These are phyloP conservation scores for Sebastes schlegelii DNA, from an alignment of 2,113 vertebrate species.

Conservation along the genomic window DNA sequence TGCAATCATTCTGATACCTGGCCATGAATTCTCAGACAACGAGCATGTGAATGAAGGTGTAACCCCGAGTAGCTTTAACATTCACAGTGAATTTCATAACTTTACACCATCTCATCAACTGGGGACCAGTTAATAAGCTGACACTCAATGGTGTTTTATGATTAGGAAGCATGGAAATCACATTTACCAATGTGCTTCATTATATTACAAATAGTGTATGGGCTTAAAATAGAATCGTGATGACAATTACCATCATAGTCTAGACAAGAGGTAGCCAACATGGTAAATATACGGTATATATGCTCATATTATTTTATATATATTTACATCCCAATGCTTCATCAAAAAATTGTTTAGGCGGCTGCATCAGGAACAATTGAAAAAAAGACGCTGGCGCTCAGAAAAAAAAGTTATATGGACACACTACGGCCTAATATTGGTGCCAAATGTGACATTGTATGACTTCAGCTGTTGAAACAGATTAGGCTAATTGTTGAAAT, in stretches of 20 bases:
- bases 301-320: too few relatives aligned
- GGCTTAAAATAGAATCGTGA: conserved; percentile 12
- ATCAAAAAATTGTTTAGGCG: too few relatives aligned
- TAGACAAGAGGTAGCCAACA: too few relatives aligned
- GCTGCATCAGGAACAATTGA: too few relatives aligned
- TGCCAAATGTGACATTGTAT: too few relatives aligned
- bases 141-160: conserved; percentile 30
- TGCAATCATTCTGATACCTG: neutral
- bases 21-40: neutral
- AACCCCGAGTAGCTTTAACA: conserved; percentile 5
- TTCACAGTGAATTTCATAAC: conserved; percentile 45
- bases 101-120: conserved; percentile 9
- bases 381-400: too few relatives aligned
- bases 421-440: too few relatives aligned
- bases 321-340: too few relatives aligned
- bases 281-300: too few relatives aligned
- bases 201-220: conserved; percentile 24
- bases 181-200: conserved; percentile 38
- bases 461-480: too few relatives aligned
- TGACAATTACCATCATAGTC: neutral
- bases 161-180: conserved; percentile 30
- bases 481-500: too few relatives aligned
- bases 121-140: conserved; percentile 35
- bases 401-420: too few relatives aligned
- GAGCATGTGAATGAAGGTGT: neutral